Percentiles rank a stretch among this genome's conserved stretches.
Conservation (phyloP, 1,140 invertebrate genomes). For the Zaprionus nigranus region DNA sequence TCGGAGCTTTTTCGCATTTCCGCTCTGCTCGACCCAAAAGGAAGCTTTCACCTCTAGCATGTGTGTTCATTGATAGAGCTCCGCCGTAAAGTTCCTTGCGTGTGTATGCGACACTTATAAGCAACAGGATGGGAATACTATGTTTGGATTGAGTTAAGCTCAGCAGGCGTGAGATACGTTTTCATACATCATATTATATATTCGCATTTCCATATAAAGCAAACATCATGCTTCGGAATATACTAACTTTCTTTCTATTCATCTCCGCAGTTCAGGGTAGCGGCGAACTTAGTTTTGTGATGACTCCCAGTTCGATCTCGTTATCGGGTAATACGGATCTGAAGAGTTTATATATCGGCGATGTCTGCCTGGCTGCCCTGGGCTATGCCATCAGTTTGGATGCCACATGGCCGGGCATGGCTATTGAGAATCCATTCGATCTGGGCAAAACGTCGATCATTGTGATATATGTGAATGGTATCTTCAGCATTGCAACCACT, state of each 20-base stretch:
- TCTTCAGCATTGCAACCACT: conserved; percentile 85
- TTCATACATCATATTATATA: not conserved
- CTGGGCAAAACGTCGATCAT: conserved; percentile 90
- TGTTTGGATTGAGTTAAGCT: not conserved
- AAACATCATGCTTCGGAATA: conserved; percentile 48
- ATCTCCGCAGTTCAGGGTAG: conserved; percentile 83
- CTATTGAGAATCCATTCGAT: conserved; percentile 89
- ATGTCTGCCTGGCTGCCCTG: conserved; percentile 88
- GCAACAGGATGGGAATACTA: conserved; percentile 23
- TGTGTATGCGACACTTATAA: conserved; percentile 13
- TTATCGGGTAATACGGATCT: conserved; percentile 87
- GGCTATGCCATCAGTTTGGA: conserved; percentile 87
- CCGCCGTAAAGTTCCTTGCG: not conserved
- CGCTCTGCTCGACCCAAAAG: conserved; percentile 1
- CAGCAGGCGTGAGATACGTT: conserved; percentile 5
- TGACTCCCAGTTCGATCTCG: conserved; percentile 87
- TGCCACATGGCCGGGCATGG: conserved; percentile 88
- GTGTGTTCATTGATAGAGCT: conserved; percentile 41
- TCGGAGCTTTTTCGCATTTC: conserved; percentile 40
- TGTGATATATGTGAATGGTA: conserved; percentile 89
- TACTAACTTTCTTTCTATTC: conserved; percentile 37
- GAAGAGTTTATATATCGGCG: conserved; percentile 87
- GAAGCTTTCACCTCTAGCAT: conserved; percentile 30
- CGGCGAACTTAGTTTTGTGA: conserved; percentile 88
- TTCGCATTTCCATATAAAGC: not conserved